Evolutionary conservation across 2,113 vertebrate species (phyloP), one percentile per base, ranked within the genome.

Genomic region (Halcyon malimbica): DNA sequence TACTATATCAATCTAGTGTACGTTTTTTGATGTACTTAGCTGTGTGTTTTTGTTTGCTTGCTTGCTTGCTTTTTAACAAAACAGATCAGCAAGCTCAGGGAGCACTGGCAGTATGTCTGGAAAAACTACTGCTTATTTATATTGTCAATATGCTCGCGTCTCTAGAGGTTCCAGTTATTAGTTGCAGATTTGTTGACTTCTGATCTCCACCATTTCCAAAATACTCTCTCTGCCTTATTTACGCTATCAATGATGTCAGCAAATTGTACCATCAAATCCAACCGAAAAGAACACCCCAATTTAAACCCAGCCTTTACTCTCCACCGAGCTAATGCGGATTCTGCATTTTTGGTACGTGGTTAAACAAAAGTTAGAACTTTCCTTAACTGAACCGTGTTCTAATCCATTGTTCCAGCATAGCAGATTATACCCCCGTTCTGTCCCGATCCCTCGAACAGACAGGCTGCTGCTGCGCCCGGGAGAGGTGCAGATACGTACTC

Each of bases 401-500:
- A 28, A 54, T 8, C 46, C 12, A 1, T 8, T 39, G 46, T 10
- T 14, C 20, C 44, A 42, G 25, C 39, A 29, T 0, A 29, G 39
- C 63, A 41, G 50, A 20, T 16, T 19, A 35, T 1, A 6, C 0
- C 48, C 35, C 3, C 1, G 5, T 16, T 3, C 2, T 11, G 25
- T 26, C 41, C 81, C 64, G 51, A 0, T 17, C 42, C 68, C 57
- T 53, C 20, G 9, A 4, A 5, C 9, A 12, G 4, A 5, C 7
- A 7, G 11, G 35, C 29, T 37, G 29, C 29, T 39, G 48, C 13
- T 50, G 29, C 41, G 33, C 20, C 25, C 25, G 11, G 15, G 51
- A 6, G 54, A 17, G 16, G 12, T 16, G 2, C 2, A 12, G 74
- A 50, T 76, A 98, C 98, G 50, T 98, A 99, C 99, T 99, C 81